Base-by-base conservation (phyloP, 1,140 invertebrate species). In the Trissolcus basalis region DNA sequence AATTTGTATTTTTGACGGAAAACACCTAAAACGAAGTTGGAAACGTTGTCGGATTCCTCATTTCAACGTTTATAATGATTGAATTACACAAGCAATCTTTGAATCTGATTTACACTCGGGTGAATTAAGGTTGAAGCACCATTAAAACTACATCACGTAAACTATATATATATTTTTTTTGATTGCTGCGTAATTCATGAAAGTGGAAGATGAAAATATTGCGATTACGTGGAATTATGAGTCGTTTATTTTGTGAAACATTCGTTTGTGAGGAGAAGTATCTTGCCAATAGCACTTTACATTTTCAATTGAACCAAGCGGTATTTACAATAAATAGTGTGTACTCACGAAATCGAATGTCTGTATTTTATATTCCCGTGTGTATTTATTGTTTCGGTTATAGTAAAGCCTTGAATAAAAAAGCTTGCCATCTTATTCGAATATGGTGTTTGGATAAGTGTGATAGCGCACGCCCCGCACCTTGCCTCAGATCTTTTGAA, bases 41-140 rank as follows among this genome's bases (percentile, higher is more conserved):
- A 63, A 63, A 51, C 67, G 55, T 58, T 68, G 71, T 63, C 61
- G 60, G 51, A 68, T 67, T 68, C 63, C 71, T 74, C 51, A 74
- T 68, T 74, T 68, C 64, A 75, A 59, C 48, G 53, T 74, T 61
- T 68, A 55, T 56, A 74, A 63, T 68, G 58, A 74, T 74, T 61
- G 51, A 68, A 68, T 74, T 74, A 68, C 50, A 67, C 33, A 55
- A 15, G 9, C 58, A 67, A 58, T 74, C 71, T 68, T 74, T 67
- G 36, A 55, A 67, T 60, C 55, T 27, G 50, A 55, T 74, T 67
- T 61, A 59, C 7, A 56, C 50, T 45, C 19, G 7, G 54, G 0
- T 65, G 27, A 73, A 65, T 65, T 60, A 65, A 65, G 41, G 33
- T 51, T 63, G 47, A 45, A 51, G 16, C 50, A 4, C 16, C 13